Base-by-base conservation (phyloP, 2,797 vertebrate species). In the Sebastes elongatus region DNA sequence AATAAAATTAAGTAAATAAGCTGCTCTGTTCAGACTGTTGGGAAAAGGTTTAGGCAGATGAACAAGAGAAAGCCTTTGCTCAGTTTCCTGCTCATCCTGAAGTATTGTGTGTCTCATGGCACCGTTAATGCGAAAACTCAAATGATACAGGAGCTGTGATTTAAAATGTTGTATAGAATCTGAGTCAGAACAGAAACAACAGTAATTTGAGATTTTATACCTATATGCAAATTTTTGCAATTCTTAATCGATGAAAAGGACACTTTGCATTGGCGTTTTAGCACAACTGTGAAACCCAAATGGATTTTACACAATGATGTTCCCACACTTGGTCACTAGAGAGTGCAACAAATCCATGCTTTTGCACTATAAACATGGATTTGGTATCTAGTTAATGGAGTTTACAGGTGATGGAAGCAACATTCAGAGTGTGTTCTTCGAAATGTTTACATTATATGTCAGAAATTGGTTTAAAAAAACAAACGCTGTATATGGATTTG, bases 401-500 rank as follows among this genome's bases (percentile, higher is more conserved):
- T 88, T 91, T 84, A 87, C 80, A 75, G 66, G 82, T 74, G 80
- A 76, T 73, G 69, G 71, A 82, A 83, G 78, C 82, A 84, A 81
- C 30, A 35, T 75, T 81, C 52, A 57, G 75, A 85, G 74, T 69
- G 76, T 69, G 73, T 81, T 87, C 76, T 80, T 71, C 6, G 9
- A 89, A 77, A 90, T 87, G 92, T 93, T 93, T 93, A 92, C 92
- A 93, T 90, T 89, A 85, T 78, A 68, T 80, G 85, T 92, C 84
- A 74, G 72, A 67, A 78, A 78, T 56, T 73, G 55, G 81, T 78
- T 27, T 27, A 8, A 25, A 70, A 71, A 87, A 74, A 78, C 60
- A 35, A 35, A 16, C 42, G 64, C 69, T 83, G 65, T 78, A 67
- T 77, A 69, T 72, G 80, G 56, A 75, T 89, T 84, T 92, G 73